These are phyloP conservation scores for Coronaproctus castanopsis DNA, from an alignment of 2,888 invertebrate genomes.

Conservation along the genomic window DNA sequence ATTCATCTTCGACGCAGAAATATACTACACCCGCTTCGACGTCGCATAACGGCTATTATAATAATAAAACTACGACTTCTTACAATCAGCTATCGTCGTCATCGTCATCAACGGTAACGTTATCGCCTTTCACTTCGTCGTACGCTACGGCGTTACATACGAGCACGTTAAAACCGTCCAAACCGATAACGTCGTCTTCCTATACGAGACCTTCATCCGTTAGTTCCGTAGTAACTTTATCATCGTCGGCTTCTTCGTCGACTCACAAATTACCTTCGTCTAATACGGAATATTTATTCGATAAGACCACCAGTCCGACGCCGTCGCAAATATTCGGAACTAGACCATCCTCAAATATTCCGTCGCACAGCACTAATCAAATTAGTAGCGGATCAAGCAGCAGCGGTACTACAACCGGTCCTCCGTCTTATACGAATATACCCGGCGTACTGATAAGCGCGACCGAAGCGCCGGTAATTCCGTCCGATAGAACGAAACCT, in stretches of 20 bases:
- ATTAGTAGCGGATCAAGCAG: background rate
- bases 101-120: conserved; percentile 2
- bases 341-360: background rate
- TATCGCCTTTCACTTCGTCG: conserved; percentile 9
- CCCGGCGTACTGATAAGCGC: conserved; percentile 33
- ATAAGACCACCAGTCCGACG: background rate
- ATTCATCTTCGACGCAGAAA: conserved; percentile 2
- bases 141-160: conserved; percentile 8
- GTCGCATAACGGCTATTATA: background rate
- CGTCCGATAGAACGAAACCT: conserved; percentile 15
- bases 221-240: no score
- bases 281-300: background rate
- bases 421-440: conserved; percentile 23
- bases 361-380: background rate
- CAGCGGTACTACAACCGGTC: background rate
- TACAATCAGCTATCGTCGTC: conserved; percentile 4
- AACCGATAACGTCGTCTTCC: conserved; percentile 15
- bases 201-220: background rate
- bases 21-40: conserved; percentile 7
- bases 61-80: conserved; percentile 7
- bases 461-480: conserved; percentile 24
- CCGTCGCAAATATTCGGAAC: background rate
- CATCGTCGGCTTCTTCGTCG: background rate
- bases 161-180: conserved; percentile 15
- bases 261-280: background rate